Base-by-base conservation (phyloP, 2,113 vertebrate genomes). In the Hydropotes inermis region DNA sequence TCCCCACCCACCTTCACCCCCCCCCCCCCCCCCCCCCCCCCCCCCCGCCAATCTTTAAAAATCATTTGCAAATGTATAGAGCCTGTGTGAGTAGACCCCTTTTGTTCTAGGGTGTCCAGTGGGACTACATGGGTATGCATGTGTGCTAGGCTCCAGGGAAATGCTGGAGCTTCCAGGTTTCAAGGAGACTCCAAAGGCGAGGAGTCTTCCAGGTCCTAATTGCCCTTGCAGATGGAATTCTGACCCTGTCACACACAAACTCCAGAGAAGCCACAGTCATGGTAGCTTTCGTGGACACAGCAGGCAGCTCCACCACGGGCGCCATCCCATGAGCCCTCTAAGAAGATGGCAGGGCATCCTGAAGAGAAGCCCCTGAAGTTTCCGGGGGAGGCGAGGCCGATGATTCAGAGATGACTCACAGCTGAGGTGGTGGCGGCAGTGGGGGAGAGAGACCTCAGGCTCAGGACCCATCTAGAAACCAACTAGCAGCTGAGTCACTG, bases 361-460 rank as follows among this genome's bases (percentile, higher is more conserved):
- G 61, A 36, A 89, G 43, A 92, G 58, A 94, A 86, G 47, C 47
- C 36, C 15, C 58, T 47, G 61, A 52, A 36, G 28, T 64, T 97
- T 94, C 84, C 3, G 1, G 83, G 60, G 54, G 43, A 85, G 27
- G 87, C 28, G 33, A 91, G 43, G 64, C n/a, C 12, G 60, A 15
- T 74, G 94, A 90, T 7, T 97, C 95, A 78, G 81, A 84, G 87
- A 87, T 36, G 87, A 89, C 58, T 89, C 89, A 83, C 2, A n/a
- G 54, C 10, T 17, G 61, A 96, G 79, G 50, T 16, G 17, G 82
- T 50, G 81, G 55, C 33, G 0, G 0, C 3, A 27, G 9, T 5
- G 0, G 74, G 50, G 50, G 30, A 15, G 76, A 70, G 43, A 61
- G 79, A 36, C 23, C 78, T 74, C 6, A 30, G 64, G 78, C 47